Base-by-base conservation (phyloP, 2,797 vertebrate genomes). In the Sebastiscus albofasciatus region DNA sequence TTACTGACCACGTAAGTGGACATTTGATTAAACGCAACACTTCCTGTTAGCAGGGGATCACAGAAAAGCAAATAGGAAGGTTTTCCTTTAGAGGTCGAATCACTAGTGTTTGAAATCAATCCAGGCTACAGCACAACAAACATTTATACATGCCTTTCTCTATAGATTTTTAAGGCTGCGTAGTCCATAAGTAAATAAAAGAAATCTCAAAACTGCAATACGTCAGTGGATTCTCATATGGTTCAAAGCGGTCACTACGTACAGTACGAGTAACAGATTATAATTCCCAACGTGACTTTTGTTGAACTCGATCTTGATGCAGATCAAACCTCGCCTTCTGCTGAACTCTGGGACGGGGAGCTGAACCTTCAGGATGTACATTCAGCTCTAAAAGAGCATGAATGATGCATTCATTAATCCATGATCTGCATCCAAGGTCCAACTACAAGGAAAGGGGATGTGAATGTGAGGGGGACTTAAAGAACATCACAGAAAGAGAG, bases 341-440 rank as follows among this genome's bases (percentile, higher is more conserved):
- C 65, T 86, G 64, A 81, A 89, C 75, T 69, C 18, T 27, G 24
- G 27, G 69, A 14, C 4, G 0, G 2, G 46, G 1, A 8, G 22
- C 16, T 29, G 54, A 69, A 69, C 71, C 75, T 46, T 5, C 7
- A 56, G 13, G 31, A 20, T 55, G 11, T 16, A 8, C 33, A 81
- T 66, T 79, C 1, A 82, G 55, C 64, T 26, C 29, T 42, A 27
- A 67, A 66, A 73, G 31, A 68, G 80, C 64, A 79, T 74, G 34
- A 69, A 20, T 89, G 70, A 87, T 84, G 73, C 31, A 46, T 56
- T 68, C 27, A 81, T 79, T 80, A 82, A 69, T 80, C 70, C 75
- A 59, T 67, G 22, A 16, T 69, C 61, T 52, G 20, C 59, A 76
- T 61, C 42, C 60, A 33, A 61, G 27, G 54, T 65, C 64, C 42